Conservation (phyloP, 2,888 invertebrate species). For the Slavum lentiscoides region DNA sequence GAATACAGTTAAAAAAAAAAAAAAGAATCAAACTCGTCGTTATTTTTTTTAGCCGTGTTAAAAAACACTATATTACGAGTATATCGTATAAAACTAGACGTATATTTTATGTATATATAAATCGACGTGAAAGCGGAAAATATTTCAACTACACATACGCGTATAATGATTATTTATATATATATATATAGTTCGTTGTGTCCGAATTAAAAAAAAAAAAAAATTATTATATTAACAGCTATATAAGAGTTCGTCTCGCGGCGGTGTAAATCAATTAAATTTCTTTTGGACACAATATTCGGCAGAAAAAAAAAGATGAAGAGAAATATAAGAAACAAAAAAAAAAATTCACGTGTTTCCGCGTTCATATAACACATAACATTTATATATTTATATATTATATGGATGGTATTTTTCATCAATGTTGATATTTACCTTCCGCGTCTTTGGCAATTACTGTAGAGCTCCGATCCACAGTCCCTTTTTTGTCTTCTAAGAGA, state of each 20-base stretch:
- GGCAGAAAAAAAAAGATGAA: background rate
- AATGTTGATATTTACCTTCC: constrained; percentile 68
- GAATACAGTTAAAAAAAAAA: background rate
- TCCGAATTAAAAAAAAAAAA: background rate
- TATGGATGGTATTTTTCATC: constrained; percentile 35
- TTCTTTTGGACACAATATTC: background rate
- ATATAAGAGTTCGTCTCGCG: too few species aligned
- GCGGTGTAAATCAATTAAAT: background rate
- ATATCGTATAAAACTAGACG: background rate
- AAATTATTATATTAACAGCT: too few species aligned
- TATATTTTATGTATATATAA: constrained; percentile 1
- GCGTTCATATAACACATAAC: constrained; percentile 9
- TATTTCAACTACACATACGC: background rate
- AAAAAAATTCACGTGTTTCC: constrained; percentile 25
- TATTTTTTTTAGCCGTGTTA: background rate
- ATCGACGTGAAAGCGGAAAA: constrained; percentile 41
- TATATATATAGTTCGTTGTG: background rate
- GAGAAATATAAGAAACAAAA: too few species aligned
- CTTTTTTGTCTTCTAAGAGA: constrained; percentile 79
- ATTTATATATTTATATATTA: background rate
- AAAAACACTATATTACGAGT: background rate
- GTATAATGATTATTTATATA: too few species aligned
- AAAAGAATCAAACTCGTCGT: background rate
- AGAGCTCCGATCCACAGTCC: constrained; percentile 89
- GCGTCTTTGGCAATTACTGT: constrained; percentile 93